Conservation (phyloP, 2,113 vertebrate genomes). For the Cyprinodon brontotheroides region DNA sequence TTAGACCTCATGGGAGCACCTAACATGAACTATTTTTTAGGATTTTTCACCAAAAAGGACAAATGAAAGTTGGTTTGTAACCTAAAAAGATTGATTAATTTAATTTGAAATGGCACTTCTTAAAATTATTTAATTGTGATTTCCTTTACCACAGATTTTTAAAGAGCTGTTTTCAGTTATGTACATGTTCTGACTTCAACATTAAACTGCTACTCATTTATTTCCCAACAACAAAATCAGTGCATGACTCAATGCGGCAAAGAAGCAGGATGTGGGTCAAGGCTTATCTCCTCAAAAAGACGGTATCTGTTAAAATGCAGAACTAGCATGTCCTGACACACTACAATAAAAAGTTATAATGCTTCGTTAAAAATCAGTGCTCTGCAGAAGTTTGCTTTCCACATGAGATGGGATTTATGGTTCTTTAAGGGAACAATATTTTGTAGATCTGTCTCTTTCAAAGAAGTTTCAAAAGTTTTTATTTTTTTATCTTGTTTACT, state of each 20-base stretch:
- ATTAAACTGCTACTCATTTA: background rate
- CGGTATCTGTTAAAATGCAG: background rate
- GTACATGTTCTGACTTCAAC: background rate
- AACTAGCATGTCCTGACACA: too few relatives aligned
- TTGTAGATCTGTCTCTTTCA: background rate
- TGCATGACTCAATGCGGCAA: background rate
- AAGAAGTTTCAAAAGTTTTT: background rate
- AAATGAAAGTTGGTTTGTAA: background rate
- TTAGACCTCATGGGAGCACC: too few relatives aligned
- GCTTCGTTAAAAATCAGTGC: background rate
- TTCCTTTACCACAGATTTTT: conserved; percentile 16
- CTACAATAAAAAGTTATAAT: too few relatives aligned
- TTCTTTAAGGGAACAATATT: background rate
- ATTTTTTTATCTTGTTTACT: background rate
- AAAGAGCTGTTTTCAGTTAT: background rate
- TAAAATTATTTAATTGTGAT: background rate
- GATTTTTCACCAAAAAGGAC: conserved; percentile 1
- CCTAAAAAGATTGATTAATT: background rate
- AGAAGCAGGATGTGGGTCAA: background rate
- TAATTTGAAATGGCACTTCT: background rate
- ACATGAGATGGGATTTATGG: background rate
- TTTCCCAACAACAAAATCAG: background rate
- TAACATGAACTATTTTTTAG: conserved; percentile 1
- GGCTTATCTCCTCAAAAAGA: background rate
- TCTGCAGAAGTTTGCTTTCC: background rate